Evolutionary conservation across 2,888 invertebrate species (phyloP).

Genomic region (Endomychus coccineus): DNA sequence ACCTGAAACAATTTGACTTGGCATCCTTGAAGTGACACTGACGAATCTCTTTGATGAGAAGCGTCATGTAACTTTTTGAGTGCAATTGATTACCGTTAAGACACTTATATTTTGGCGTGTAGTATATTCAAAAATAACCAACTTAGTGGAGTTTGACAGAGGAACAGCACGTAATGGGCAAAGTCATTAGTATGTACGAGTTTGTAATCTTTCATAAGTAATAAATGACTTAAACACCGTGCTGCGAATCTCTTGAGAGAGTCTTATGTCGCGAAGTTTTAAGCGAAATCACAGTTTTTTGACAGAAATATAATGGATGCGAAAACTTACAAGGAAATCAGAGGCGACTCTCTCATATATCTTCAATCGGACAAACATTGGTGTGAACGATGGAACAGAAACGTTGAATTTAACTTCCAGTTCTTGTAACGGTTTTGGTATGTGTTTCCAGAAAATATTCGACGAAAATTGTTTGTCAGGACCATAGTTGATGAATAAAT

Average conservation of each 20-base stretch:
- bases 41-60: too few relatives aligned
- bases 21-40: too few relatives aligned
- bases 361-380: constrained; percentile 57
- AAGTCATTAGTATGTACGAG: not conserved
- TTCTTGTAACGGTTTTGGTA: constrained; percentile 58
- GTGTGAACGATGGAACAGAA: constrained; percentile 65
- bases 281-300: constrained; percentile 22
- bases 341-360: constrained; percentile 59
- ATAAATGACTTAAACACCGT: constrained; percentile 26
- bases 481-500: constrained; percentile 49
- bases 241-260: constrained; percentile 24
- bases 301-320: constrained; percentile 31
- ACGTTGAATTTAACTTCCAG: constrained; percentile 65
- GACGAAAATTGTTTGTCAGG: constrained; percentile 54
- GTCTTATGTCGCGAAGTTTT: constrained; percentile 27
- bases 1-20: too few relatives aligned
- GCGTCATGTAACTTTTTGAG: too few relatives aligned
- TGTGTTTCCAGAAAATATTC: constrained; percentile 53
- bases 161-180: too few relatives aligned
- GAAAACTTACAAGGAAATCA: constrained; percentile 59
- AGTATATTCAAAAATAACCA: too few relatives aligned
- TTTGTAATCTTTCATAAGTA: not conserved
- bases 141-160: too few relatives aligned
- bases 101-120: too few relatives aligned
- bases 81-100: too few relatives aligned